Conservation (phyloP, 2,113 vertebrate genomes). For the Tragulus kanchil region DNA sequence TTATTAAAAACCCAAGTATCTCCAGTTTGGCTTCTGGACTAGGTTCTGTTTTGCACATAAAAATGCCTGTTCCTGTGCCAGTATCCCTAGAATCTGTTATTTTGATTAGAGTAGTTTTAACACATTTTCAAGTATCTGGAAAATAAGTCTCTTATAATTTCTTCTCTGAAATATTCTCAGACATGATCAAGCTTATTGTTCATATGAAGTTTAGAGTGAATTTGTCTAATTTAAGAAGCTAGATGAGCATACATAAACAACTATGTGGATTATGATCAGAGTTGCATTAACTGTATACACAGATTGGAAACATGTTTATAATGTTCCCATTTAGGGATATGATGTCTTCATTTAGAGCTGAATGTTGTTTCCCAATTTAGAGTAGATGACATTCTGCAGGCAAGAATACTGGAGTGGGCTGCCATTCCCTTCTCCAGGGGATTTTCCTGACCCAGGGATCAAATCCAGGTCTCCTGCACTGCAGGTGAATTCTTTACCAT, state of each 20-base stretch:
- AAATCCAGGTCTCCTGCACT: no score
- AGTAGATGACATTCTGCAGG: no score
- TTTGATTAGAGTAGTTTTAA: neutral
- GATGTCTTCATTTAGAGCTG: neutral
- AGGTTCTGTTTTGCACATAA: neutral
- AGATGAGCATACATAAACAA: neutral
- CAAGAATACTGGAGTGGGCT: no score
- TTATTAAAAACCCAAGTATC: neutral
- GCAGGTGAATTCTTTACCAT: no score
- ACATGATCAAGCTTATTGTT: neutral
- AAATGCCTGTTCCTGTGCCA: neutral
- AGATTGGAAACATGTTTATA: neutral
- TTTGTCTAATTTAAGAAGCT: neutral
- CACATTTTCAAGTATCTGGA: neutral
- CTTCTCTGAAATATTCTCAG: conserved; percentile 9
- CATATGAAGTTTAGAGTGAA: neutral
- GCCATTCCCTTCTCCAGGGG: no score
- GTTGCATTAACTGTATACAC: neutral
- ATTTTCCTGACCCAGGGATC: no score
- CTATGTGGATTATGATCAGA: neutral
- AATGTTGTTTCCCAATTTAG: no score
- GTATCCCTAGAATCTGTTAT: neutral
- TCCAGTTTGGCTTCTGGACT: neutral
- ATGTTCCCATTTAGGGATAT: neutral
- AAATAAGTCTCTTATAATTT: neutral